Evolutionary conservation across 2,888 invertebrate species (phyloP).

Genomic region (Campoletis raptor): DNA sequence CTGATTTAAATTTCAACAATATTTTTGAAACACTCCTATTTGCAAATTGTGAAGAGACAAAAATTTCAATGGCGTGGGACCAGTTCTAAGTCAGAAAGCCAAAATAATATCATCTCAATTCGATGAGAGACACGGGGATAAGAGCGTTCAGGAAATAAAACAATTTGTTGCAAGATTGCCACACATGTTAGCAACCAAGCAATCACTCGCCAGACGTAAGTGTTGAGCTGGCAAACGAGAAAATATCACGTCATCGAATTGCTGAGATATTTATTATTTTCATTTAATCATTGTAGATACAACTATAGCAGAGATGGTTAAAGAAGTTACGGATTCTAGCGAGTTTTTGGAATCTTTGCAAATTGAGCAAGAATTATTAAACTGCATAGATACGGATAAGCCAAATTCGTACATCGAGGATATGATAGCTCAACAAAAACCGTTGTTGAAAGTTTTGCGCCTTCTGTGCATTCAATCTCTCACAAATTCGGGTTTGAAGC

Average conservation of each 20-base stretch:
- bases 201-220: constrained; percentile 90
- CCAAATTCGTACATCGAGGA: constrained; percentile 96
- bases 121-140: constrained; percentile 93
- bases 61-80: constrained; percentile 96
- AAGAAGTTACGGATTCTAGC: constrained; percentile 92
- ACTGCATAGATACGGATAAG: constrained; percentile 96
- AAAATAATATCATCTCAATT: constrained; percentile 94
- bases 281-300: constrained; percentile 87
- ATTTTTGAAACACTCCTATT: constrained; percentile 4
- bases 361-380: constrained; percentile 96
- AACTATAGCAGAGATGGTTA: constrained; percentile 96
- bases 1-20: too few relatives aligned
- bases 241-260: neutral
- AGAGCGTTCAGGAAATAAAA: constrained; percentile 97
- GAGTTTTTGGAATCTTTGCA: constrained; percentile 92
- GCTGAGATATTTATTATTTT: neutral
- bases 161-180: constrained; percentile 96
- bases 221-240: constrained; percentile 45
- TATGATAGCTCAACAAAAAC: constrained; percentile 93
- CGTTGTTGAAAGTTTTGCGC: constrained; percentile 93
- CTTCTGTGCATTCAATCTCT: constrained; percentile 97
- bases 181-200: constrained; percentile 93
- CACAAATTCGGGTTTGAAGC: constrained; percentile 96
- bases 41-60: constrained; percentile 88
- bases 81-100: constrained; percentile 93